These are phyloP conservation scores for Cyanoramphus novaezelandiae DNA, from an alignment of 2,113 vertebrate genomes.

Conservation along the genomic window DNA sequence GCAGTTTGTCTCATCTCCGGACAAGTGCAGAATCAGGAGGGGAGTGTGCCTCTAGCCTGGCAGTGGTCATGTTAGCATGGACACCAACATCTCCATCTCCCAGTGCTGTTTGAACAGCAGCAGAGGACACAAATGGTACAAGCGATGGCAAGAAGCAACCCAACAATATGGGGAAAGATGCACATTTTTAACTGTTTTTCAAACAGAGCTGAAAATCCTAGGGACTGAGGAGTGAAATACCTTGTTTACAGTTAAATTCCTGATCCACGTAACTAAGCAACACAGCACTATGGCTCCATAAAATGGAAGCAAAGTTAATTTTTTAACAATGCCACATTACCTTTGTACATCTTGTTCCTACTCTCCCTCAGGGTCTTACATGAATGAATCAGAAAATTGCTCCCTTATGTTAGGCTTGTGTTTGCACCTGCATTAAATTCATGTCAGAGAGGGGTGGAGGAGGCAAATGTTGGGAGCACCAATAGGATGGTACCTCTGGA, in stretches of 20 bases:
- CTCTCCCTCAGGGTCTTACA: slow-evolving; percentile 78
- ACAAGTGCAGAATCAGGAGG: slow-evolving; percentile 78
- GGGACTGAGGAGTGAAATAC: slow-evolving; percentile 16
- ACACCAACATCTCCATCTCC: neutral
- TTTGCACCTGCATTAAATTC: slow-evolving; percentile 80
- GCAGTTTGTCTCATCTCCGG: slow-evolving; percentile 51
- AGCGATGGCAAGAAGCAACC: neutral
- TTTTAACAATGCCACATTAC: slow-evolving; percentile 74
- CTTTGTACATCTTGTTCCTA: slow-evolving; percentile 73
- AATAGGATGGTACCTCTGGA: slow-evolving; percentile 57
- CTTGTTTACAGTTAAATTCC: slow-evolving; percentile 53
- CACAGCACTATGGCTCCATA: slow-evolving; percentile 1
- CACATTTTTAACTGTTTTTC: neutral
- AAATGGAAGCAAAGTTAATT: slow-evolving; percentile 73
- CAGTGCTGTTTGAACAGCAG: neutral
- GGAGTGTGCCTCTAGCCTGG: neutral
- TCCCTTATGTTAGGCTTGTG: slow-evolving; percentile 74
- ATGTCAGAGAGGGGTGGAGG: slow-evolving; percentile 66
- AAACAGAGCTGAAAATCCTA: neutral
- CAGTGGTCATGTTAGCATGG: slow-evolving; percentile 53
- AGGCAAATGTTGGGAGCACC: slow-evolving; percentile 62
- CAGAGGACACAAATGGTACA: neutral
- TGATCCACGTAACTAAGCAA: slow-evolving; percentile 26
- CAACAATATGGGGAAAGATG: neutral
- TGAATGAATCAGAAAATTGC: slow-evolving; percentile 81